Percentiles rank a stretch among this genome's conserved stretches.
Evolutionary conservation across 2,113 vertebrate species (phyloP).

Genomic region (Leuciscus idus): DNA sequence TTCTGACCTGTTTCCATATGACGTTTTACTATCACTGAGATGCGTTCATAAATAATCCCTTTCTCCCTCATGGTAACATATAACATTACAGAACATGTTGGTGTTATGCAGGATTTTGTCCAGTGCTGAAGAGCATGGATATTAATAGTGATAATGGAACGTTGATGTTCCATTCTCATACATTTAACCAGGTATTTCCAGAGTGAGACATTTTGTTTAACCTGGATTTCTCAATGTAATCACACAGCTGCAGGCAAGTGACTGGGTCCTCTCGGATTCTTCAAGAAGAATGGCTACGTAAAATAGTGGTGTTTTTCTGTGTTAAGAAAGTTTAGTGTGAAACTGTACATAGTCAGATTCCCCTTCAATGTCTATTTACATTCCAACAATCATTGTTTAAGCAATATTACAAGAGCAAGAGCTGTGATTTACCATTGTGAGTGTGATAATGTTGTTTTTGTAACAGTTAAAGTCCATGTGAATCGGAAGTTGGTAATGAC

Average conservation of each 20-base stretch:
- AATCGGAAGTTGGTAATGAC: neutral
- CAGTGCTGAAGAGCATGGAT: neutral
- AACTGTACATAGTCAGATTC: neutral
- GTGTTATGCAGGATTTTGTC: neutral
- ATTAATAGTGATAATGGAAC: neutral
- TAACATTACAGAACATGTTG: slow-evolving; percentile 1
- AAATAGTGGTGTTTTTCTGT: neutral
- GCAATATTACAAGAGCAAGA: neutral
- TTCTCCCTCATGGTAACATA: slow-evolving; percentile 16
- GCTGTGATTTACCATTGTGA: neutral
- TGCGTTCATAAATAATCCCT: slow-evolving; percentile 11
- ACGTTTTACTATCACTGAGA: slow-evolving; percentile 11
- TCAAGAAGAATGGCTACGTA: neutral
- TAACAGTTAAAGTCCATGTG: neutral
- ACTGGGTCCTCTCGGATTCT: neutral
- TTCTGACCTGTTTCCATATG: slow-evolving; percentile 23
- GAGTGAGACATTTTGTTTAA: slow-evolving; percentile 4
- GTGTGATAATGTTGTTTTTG: neutral
- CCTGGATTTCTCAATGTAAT: neutral
- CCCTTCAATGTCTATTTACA: neutral
- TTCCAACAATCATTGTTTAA: neutral
- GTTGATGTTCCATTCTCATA: neutral
- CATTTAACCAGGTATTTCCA: neutral
- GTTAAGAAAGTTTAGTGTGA: neutral
- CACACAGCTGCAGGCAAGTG: neutral